Base-by-base conservation (phyloP, 2,113 vertebrate genomes). In the Calyptomena viridis region DNA sequence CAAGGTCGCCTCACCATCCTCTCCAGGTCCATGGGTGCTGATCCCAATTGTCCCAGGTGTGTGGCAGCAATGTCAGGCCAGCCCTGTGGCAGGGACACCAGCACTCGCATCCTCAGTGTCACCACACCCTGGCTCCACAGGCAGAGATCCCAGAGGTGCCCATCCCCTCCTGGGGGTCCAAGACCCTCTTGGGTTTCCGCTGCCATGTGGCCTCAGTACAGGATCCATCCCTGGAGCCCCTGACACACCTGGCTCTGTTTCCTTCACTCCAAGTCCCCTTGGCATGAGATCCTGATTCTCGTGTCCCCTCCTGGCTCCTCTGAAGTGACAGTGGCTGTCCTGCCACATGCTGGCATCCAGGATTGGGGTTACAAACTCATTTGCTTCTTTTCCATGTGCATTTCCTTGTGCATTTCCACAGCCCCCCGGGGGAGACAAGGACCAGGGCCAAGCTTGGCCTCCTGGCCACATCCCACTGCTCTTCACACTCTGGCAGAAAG, bases 301-400 rank as follows among this genome's bases (percentile, higher is more conserved):
- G 79, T 1, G 59, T 94, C 53, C 97, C 96, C 58, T 93, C 94
- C 82, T 77, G 95, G 88, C 96, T 95, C 78, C 83, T 95, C 75
- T 50, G 19, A 15, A 96, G 93, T 0, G 27, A 81, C 79, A 96
- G 63, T 7, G 85, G 78, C 44, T 94, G 97, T 58, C 89, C 94
- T 5, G 67, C 53, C 10, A 87, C 46, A 37, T 69, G 67, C 98
- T 98, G 97, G 55, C 55, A 84, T 6, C 31, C 92, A 62, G 49
- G 25, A 33, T 4, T 0, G 7, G 31, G 18, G n/a, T 50, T 14
- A 47, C 31, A 22, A 74, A 39, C 33, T 13, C 55, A 0, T 28
- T 2, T 31, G 4, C 1, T 73, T 47, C n/a, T 53, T 62, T 30
- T 4, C 42, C 28, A 11, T 0, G 0, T 1, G 16, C 63, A 3